Base-by-base conservation (phyloP, 2,797 vertebrate species). In the Diceros bicornis region DNA sequence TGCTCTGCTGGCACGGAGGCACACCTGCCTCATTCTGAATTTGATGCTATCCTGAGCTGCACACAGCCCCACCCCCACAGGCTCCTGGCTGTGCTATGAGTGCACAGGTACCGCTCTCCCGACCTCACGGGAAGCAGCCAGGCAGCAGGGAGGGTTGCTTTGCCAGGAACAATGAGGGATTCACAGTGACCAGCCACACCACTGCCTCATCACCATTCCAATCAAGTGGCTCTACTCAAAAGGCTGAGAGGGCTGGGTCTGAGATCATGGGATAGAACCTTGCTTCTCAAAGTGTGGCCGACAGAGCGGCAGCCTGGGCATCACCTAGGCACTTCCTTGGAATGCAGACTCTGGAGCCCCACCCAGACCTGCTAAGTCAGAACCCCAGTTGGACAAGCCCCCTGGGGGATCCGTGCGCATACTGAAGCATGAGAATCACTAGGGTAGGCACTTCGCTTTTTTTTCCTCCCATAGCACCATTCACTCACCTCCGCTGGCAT, bases 391-490 rank as follows among this genome's bases (percentile, higher is more conserved):
- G 29, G 27, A 50, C 47, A 62, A n/a, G 44, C 41, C 34, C n/a
- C 20, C 17, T 1, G 18, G 7, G 34, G 21, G 34, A 62, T 3
- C 23, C 78, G 23, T 2, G 29, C 64, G 66, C 32, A 9, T 10
- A 2, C 9, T 3, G 32, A 32, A 34, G 14, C 7, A 0, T 1
- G 16, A 59, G 47, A 87, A 3, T 6, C 1, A 0, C 66, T 2
- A 6, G 27, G 14, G 23, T 0, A 8, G 32, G 17, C 57, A 47
- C 27, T 7, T 21, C 83, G 13, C 62, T 16, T 71, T 29, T 20
- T 20, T 20, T 12, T 72, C 57, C 27, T 47, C 52, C 89, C 7
- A 4, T 2, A 6, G 20, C 21, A 0, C 13, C 14, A 0, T 27
- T 3, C 8, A 7, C 50, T n/a, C 69, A 37, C 25, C 52, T 61